Base-by-base conservation (phyloP, 92 coral and sea anemone species). In the Umimayanthus kanabou region DNA sequence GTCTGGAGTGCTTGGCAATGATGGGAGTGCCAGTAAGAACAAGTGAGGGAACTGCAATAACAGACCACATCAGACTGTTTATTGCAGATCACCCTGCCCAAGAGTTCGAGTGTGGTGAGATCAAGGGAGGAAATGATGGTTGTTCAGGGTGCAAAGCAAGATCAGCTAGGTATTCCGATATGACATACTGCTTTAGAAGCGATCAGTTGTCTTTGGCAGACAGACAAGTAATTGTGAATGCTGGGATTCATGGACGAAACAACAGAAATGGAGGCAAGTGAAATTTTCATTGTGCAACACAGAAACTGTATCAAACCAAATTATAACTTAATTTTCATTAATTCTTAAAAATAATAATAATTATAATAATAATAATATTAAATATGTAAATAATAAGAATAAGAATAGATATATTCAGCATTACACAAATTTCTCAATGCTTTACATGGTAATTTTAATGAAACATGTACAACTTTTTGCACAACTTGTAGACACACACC, bases 71-170 rank as follows among this genome's bases (percentile, higher is more conserved):
- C n/a, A 16, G 85, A 37, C 75, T 81, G 15, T 81, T 81, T 42
- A 61, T 81, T 81, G 85, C 55, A 26, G 85, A 81, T 16, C 85
- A 81, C 57, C 85, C 75, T 45, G 88, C 47, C 70, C n/a, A n/a
- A n/a, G n/a, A n/a, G n/a, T n/a, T n/a, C n/a, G n/a, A n/a, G 39
- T 85, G 87, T 90, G 95, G 92, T 8, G 89, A 90, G 23, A 89
- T 88, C 66, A 90, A 90, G 82, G 90, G 87, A 4, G 92, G 94
- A 28, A 50, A 76, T 50, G 80, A 89, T 86, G 92, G 86, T 37
- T 92, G 92, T 73, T 58, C 82, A 49, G 88, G 77, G 42, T 76
- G 82, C 37, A 39, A 66, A 39, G 85, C 76, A 29, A 81, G 85
- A 77, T 83, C 85, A 83, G 29, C 84, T 23, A 30, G 13, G 6